Evolutionary conservation across 2,888 invertebrate species (phyloP).

Genomic region (Capitulum mitella): DNA sequence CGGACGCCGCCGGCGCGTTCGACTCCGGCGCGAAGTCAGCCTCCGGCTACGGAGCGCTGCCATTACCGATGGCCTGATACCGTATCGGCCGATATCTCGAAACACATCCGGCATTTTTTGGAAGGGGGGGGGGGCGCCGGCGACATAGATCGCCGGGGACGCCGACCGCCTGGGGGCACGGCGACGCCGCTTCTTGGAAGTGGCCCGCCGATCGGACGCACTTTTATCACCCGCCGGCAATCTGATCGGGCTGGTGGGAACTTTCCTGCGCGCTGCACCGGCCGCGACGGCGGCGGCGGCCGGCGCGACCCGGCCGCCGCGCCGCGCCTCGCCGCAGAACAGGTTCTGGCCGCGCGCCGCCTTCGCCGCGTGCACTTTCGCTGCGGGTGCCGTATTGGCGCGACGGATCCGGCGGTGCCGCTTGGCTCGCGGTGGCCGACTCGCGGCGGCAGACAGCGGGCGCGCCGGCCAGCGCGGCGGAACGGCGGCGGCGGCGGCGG

Average conservation of each 20-base stretch:
- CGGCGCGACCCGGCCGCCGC: neutral
- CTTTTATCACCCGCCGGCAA: neutral
- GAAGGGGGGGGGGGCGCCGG: too few relatives aligned
- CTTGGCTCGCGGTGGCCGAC: neutral
- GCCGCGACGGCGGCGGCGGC: neutral
- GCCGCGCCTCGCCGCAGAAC: neutral
- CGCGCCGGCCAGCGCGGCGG: neutral
- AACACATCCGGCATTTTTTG: too few relatives aligned
- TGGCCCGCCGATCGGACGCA: neutral
- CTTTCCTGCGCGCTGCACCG: neutral
- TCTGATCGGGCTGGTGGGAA: neutral
- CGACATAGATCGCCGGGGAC: too few relatives aligned
- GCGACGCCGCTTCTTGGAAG: neutral
- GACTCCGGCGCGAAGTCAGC: too few relatives aligned
- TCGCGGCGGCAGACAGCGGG: too few relatives aligned
- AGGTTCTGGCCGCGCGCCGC: conserved; percentile 7
- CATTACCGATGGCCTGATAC: too few relatives aligned
- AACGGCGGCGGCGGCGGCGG: neutral
- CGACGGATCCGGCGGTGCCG: neutral
- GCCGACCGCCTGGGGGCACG: neutral
- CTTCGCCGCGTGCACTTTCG: neutral
- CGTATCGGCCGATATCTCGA: too few relatives aligned
- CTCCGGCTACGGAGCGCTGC: too few relatives aligned
- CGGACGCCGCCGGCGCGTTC: too few relatives aligned
- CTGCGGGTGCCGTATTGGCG: neutral